Evolutionary conservation across 2,797 vertebrate species (phyloP), one percentile per base, ranked within the genome.

Genomic region (Lycodopsis pacificus): DNA sequence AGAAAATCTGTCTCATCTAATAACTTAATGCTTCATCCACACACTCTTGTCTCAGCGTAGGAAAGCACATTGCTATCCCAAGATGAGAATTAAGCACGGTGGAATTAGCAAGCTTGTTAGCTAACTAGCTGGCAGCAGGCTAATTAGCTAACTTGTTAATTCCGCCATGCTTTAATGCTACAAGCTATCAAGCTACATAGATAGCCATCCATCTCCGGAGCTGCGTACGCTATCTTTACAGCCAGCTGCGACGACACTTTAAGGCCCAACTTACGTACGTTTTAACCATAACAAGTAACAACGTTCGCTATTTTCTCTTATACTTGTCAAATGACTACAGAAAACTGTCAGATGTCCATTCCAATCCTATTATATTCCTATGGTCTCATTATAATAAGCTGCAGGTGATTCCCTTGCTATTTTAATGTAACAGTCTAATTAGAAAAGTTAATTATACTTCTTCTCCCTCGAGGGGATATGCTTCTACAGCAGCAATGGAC

Each of bases 341-440:
- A 32, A 57, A 32, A 30, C 13, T 15, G 25, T 15, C 7, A 13
- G 27, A 30, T 15, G 54, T 57, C 54, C 13, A 15, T 30, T 57
- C 14, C 4, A 30, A 30, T 30, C 54, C 54, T 57, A 7, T 57
- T 57, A 30, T 27, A 57, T 57, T 57, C 32, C 27, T 57, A 4
- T 4, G 27, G 56, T 80, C 63, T 74, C n/a, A 82, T 79, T 83
- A 44, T 56, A 84, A 81, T 78, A 40, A 63, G 86, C 90, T 88
- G 83, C 78, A 80, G 89, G 89, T 86, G 44, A 82, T 86, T 82
- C 57, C 75, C 48, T 38, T 59, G 48, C 71, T 74, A 67, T 77
- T 86, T 87, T 73, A 74, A 82, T 85, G 85, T 59, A 72, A 85
- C 71, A 67, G 54, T 73, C 72, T 90, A 90, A 92, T 93, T 87